Evolutionary conservation across 53 echinoderm and acorn worm genomes (phyloP).

Genomic region (Mesocentrotus franciscanus): DNA sequence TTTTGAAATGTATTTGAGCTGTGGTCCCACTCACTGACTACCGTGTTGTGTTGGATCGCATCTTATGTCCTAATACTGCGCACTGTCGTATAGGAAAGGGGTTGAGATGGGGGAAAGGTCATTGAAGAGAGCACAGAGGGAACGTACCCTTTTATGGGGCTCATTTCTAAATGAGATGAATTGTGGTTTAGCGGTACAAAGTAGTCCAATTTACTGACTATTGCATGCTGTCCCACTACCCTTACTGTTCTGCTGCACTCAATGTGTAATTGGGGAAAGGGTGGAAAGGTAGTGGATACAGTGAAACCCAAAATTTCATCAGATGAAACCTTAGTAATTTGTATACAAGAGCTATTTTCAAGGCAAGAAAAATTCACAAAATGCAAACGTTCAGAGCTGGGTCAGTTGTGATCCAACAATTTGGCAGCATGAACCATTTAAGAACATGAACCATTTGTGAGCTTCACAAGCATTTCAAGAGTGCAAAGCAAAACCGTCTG

Average conservation of each 20-base stretch:
- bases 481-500: too few relatives aligned
- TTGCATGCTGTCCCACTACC: not conserved
- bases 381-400: too few relatives aligned
- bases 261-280: too few relatives aligned
- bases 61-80: not conserved
- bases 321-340: too few relatives aligned
- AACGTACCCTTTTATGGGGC: not conserved
- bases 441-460: too few relatives aligned
- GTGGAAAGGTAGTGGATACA: too few relatives aligned
- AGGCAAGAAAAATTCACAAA: too few relatives aligned
- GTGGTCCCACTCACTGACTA: conserved; percentile 10
- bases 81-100: not conserved
- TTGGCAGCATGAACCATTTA: too few relatives aligned
- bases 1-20: conserved; percentile 12
- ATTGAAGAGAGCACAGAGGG: not conserved
- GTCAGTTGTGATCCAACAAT: too few relatives aligned
- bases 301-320: too few relatives aligned
- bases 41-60: not conserved
- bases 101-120: not conserved
- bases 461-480: too few relatives aligned
- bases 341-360: too few relatives aligned
- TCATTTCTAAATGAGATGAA: not conserved
- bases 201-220: not conserved
- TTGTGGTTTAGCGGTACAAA: not conserved
- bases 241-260: not conserved